Percentiles rank a stretch among this genome's conserved stretches.
Evolutionary conservation across 2,888 invertebrate species (phyloP).

Genomic region (Cloeon dipterum): DNA sequence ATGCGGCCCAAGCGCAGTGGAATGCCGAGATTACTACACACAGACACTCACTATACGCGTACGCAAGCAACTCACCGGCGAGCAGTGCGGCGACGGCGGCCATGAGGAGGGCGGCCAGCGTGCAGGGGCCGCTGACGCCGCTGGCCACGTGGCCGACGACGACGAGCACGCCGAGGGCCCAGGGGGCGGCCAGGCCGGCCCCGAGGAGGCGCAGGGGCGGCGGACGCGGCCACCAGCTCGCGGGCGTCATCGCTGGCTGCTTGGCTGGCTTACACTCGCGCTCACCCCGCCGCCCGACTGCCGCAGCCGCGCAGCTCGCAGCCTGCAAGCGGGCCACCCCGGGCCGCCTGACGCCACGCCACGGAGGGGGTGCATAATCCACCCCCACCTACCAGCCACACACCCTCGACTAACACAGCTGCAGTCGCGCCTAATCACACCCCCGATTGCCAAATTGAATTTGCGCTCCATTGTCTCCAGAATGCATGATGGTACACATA

Average conservation of each 20-base stretch:
- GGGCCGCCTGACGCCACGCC: conserved; percentile 25
- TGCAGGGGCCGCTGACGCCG: conserved; percentile 29
- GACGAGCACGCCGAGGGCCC: conserved; percentile 32
- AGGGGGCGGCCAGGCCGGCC: conserved; percentile 11
- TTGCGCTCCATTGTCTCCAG: too few species aligned
- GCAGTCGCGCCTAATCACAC: too few species aligned
- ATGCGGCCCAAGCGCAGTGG: too few species aligned
- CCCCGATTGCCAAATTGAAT: too few species aligned
- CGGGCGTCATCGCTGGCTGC: conserved; percentile 20
- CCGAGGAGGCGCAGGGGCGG: conserved; percentile 2
- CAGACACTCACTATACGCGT: too few species aligned
- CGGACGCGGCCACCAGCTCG: neutral
- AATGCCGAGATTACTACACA: too few species aligned
- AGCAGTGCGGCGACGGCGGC: conserved; percentile 23
- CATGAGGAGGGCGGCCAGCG: conserved; percentile 28
- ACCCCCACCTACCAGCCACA: too few species aligned
- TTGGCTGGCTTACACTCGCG: conserved; percentile 29
- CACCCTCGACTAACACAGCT: too few species aligned
- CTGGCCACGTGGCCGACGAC: conserved; percentile 32
- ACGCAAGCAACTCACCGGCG: conserved; percentile 23
- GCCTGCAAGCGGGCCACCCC: too few species aligned
- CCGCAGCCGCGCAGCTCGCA: too few species aligned
- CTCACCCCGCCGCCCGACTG: conserved; percentile 33
- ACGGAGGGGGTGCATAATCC: too few species aligned
- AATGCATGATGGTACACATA: too few species aligned